Conservation (phyloP, 2,797 vertebrate genomes). For the Chiroxiphia lanceolata region DNA sequence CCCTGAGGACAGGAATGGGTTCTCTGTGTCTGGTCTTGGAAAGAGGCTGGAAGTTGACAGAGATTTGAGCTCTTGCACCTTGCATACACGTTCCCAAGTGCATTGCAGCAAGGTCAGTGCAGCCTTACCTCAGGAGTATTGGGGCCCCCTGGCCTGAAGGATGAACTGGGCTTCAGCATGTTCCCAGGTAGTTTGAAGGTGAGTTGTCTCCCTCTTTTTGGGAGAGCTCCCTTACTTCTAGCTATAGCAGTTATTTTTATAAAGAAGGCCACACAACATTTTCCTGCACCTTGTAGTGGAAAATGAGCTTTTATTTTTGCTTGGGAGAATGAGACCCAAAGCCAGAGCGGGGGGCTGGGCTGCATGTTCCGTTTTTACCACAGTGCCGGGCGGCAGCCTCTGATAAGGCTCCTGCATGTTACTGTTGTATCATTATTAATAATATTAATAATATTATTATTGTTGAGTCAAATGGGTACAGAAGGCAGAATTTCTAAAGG, state of each 20-base stretch:
- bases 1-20: neutral
- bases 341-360: fast-evolving
- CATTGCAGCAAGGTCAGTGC: neutral
- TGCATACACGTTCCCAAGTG: fast-evolving
- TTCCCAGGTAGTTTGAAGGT: neutral
- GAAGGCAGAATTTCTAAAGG: neutral
- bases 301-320: neutral
- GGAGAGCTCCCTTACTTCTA: neutral
- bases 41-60: neutral
- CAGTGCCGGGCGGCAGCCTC: neutral
- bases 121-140: neutral
- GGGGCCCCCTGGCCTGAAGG: neutral
- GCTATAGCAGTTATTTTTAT: neutral
- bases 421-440: neutral
- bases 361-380: fast-evolving
- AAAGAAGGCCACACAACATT: neutral
- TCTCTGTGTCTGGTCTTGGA: neutral
- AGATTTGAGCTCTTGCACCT: neutral
- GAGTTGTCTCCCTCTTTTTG: neutral
- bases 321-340: neutral
- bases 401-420: neutral
- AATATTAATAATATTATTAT: neutral
- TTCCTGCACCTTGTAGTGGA: neutral
- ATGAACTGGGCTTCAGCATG: fast-evolving
- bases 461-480: neutral